Evolutionary conservation across 2,797 vertebrate genomes (phyloP).

Genomic region (Cyclura pinguis): DNA sequence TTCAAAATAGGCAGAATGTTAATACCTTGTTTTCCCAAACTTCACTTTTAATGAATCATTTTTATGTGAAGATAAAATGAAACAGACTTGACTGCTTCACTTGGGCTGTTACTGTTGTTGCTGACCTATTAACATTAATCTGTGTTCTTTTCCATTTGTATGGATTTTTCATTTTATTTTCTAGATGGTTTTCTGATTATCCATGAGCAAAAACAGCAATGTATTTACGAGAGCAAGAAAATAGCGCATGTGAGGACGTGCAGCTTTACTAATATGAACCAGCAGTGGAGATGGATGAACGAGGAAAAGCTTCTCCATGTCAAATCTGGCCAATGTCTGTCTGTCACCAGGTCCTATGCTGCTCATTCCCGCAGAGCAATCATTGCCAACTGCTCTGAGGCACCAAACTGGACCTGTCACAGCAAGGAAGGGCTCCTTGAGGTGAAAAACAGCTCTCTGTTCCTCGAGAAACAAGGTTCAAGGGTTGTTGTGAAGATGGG

Average conservation of each 20-base stretch:
- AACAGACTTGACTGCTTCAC: not conserved
- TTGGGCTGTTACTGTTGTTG: not conserved
- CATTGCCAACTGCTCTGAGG: conserved; percentile 74
- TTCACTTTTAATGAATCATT: conserved; percentile 37
- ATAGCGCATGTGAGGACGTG: conserved; percentile 80
- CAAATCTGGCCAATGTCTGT: conserved; percentile 82
- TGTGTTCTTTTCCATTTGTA: conserved; percentile 44
- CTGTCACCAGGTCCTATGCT: conserved; percentile 70
- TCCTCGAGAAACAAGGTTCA: conserved; percentile 85
- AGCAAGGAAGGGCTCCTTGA: conserved; percentile 79
- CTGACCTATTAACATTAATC: not conserved
- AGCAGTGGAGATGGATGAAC: conserved; percentile 87
- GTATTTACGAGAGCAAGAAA: conserved; percentile 76
- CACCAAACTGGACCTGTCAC: conserved; percentile 86
- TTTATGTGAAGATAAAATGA: conserved; percentile 10
- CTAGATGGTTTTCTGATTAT: conserved; percentile 88
- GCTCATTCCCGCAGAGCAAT: conserved; percentile 75
- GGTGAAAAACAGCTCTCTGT: conserved; percentile 81
- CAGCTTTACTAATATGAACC: conserved; percentile 75
- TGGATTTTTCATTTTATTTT: conserved; percentile 75
- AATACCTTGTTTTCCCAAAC: not conserved
- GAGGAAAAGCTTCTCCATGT: conserved; percentile 80
- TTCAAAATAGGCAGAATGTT: conserved; percentile 37
- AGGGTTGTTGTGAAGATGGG: conserved; percentile 80
- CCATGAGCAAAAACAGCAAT: conserved; percentile 80